Base-by-base conservation (phyloP, 2,888 invertebrate genomes). In the Nomada goodeniana region DNA sequence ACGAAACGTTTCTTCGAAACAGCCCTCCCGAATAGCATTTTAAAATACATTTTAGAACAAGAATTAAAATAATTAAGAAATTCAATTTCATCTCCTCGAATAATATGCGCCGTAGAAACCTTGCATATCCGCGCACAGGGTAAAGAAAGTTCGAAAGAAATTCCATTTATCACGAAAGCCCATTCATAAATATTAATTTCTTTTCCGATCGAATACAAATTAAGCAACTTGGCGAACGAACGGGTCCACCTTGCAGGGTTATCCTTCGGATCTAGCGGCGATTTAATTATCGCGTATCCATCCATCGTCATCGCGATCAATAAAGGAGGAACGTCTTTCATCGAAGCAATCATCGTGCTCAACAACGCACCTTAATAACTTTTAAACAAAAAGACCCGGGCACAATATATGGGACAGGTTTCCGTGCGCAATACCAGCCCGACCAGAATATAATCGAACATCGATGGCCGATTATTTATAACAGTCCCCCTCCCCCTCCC, bases 211-310 rank as follows among this genome's bases (percentile, higher is more conserved):
- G 65, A 36, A 23, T 53, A 44, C 44, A 55, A 59, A 76, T 80
- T 53, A 65, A 60, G 23, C 50, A 52, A 44, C 50, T 23, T n/a
- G 44, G 18, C 3, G 20, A 23, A 36, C 44, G n/a, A 53, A 53
- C 74, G 44, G 18, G 42, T 50, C 29, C 47, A 13, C 23, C n/a
- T 18, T 11, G 70, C 47, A 55, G 77, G 67, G 29, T 72, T 72
- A 63, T 67, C 36, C 61, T 13, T 57, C 15, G 26, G 69, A 76
- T 71, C 82, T 52, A 29, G 52, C 68, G 65, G 76, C 80, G 68
- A 82, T 82, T 82, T 82, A 82, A 82, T 82, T 80, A 82, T 76
- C 82, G 68, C 71, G 50, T 26, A 64, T 80, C 80, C 67, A 59
- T 76, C 67, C 76, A 52, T 42, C 71, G 64, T 82, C 80, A 80